Evolutionary conservation across 2,888 invertebrate species (phyloP), one percentile per base, ranked within the genome.

Genomic region (Orthonychiurus folsomi): DNA sequence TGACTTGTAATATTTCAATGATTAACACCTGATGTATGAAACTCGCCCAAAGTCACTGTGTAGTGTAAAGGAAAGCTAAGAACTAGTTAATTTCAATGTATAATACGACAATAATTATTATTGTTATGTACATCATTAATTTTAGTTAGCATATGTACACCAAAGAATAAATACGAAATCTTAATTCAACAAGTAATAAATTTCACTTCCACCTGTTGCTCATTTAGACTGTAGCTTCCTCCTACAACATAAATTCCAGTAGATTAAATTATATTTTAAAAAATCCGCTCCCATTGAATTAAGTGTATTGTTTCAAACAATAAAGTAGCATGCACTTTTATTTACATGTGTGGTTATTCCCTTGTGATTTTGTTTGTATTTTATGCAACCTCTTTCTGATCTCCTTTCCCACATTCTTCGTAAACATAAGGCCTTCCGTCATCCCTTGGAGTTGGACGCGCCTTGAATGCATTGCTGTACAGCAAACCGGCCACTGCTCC

Each of bases 401-500:
- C 72, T 48, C 67, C 69, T 56, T 70, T 71, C 15, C 69, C 67
- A 48, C 68, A 68, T 18, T 69, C 66, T 47, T 72, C 70, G 53
- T 72, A 72, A 21, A 57, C 61, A 56, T 64, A 66, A 18, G 65
- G 63, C 21, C 64, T 59, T 3, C 65, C 52, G 28, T 59, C 28
- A n/a, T 60, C 56, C 21, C 50, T 27, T 1, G 56, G 28, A 21
- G 52, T 53, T 28, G 15, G 20, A 56, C 50, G 65, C 15, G 66
- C 70, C 28, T 58, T 54, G 55, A 72, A 66, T 9, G 69, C 67
- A 53, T 66, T 66, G 23, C 66, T 61, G 63, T 72, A 72, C 3
- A 72, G 55, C 18, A 72, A 60, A n/a, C 69, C 72, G n/a, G 72
- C 72, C 2, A 68, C 68, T 9, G 70, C 70, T 21, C 72, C 72